Evolutionary conservation across 2,113 vertebrate species (phyloP), one percentile per base, ranked within the genome.

Genomic region (Colaptes auratus): DNA sequence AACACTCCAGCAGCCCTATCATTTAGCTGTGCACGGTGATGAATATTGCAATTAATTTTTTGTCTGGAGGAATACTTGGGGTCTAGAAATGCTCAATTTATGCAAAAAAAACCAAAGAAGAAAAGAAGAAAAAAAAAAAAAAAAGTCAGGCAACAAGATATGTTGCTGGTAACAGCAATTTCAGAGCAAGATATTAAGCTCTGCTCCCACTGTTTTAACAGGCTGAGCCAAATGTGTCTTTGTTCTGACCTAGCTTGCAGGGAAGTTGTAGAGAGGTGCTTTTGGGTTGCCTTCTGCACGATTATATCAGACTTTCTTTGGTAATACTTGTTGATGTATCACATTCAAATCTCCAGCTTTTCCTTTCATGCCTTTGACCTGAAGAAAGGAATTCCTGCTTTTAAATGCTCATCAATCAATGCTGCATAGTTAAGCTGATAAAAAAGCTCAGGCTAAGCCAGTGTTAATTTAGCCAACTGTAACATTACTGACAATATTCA

Each of bases 1-100:
- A 97, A 92, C 70, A 53, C 87, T 96, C 91, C 94, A 93, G 94
- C 93, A 86, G 94, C 85, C 91, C 64, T 95, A 97, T 96, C 77
- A 96, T 94, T 97, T 94, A 97, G 96, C 96, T 95, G 94, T 93
- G 95, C 85, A 92, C 44, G 55, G 91, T 86, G 92, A 96, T 96
- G 95, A 97, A 97, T 97, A 93, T 86, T 93, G 96, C 94, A 97
- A 98, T 98, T 97, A 97, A 94, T 95, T 97, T 96, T 96, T 94
- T 87, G 60, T 94, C 91, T 95, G 86, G 85, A 88, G 77, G 81
- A 95, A 82, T 74, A 88, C 81, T 95, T 96, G 71, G 93, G 94
- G 93, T 97, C 90, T 96, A 90, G 94, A 94, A 96, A 92, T 65
- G 77, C 58, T 76, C 82, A 92, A 66, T 89, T 80, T 89, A 93